These are phyloP conservation scores for Sicus ferrugineus DNA, from an alignment of 2,888 invertebrate species.

Conservation along the genomic window DNA sequence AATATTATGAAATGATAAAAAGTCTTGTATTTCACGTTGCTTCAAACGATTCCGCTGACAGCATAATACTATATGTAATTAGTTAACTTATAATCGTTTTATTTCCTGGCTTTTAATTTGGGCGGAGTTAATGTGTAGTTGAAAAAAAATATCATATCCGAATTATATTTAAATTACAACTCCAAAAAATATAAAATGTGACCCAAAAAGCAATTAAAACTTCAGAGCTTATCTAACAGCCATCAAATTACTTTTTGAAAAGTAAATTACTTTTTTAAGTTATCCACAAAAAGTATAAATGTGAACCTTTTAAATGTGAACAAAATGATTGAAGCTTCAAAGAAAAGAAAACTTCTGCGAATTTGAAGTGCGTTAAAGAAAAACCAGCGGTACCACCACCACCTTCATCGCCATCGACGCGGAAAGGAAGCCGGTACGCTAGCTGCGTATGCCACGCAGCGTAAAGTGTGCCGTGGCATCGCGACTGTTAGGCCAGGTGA, in stretches of 20 bases:
- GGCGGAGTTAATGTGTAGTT: too few relatives aligned
- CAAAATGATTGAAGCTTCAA: background rate
- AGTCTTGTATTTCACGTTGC: too few relatives aligned
- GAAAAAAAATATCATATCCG: background rate
- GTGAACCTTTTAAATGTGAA: background rate
- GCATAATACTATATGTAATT: too few relatives aligned
- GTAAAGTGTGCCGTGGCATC: slow-evolving; percentile 3
- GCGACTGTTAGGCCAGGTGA: slow-evolving; percentile 34
- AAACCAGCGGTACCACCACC: slow-evolving; percentile 12
- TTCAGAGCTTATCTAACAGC: slow-evolving; percentile 6
- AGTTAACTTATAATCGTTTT: too few relatives aligned
- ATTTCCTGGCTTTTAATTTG: too few relatives aligned
- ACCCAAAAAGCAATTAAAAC: slow-evolving; percentile 23
- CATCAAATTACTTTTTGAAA: background rate
- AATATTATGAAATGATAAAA: too few relatives aligned
- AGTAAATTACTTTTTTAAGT: background rate
- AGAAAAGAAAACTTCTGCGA: background rate
- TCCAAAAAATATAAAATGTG: too few relatives aligned
- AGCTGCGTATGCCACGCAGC: slow-evolving; percentile 11
- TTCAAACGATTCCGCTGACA: too few relatives aligned
- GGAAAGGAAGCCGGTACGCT: slow-evolving; percentile 8
- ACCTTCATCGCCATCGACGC: background rate
- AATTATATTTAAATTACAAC: background rate
- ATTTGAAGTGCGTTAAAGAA: background rate
- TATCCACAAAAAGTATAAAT: background rate